Base-by-base conservation (phyloP, 2,113 vertebrate genomes). In the Gallinago paraguaiae region DNA sequence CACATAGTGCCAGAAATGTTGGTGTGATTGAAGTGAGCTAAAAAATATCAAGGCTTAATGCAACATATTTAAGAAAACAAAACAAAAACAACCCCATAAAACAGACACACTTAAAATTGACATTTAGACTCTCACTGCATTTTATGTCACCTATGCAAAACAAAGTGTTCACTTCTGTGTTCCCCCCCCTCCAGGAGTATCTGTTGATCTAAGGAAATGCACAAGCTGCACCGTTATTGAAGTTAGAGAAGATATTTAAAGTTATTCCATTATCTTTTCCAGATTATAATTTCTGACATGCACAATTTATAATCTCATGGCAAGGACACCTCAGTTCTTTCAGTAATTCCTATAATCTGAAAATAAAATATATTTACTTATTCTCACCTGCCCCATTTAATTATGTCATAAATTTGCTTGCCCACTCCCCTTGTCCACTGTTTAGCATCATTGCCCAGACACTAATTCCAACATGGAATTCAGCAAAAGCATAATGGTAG, bases 1-100 rank as follows among this genome's bases (percentile, higher is more conserved):
- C 3, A 60, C 2, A 0, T 24, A 80, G 39, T 4, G 20, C 16
- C 30, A 68, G 19, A 80, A 6, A 33, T 6, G 65, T 0, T 22
- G 17, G 8, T 22, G 7, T 31, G 20, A 50, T 24, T 46, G 8
- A 57, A 77, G 12, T 7, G 8, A 50, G 16, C 16, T 50, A 80
- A 67, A 69, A 75, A 57, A 77, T 14, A 35, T 45, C n/a, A 86
- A 67, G 7, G 17, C 5, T 70, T 48, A 50, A 86, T 14, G 33
- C 11, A 88, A 79, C 4, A 3, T 33, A 41, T 11, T 61, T 33
- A 13, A 22, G 20, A 31, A 70, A 75, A 46, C 15, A 7, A 22
- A 9, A 23, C 5, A n/a, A 56, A 16, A 41, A 46, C 28, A n/a
- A 11, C 17, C 12, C 6, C 30, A 56, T 5, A 60, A 69, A 86